Evolutionary conservation across 1,140 invertebrate genomes (phyloP).

Genomic region (Adoxophyes honmai): DNA sequence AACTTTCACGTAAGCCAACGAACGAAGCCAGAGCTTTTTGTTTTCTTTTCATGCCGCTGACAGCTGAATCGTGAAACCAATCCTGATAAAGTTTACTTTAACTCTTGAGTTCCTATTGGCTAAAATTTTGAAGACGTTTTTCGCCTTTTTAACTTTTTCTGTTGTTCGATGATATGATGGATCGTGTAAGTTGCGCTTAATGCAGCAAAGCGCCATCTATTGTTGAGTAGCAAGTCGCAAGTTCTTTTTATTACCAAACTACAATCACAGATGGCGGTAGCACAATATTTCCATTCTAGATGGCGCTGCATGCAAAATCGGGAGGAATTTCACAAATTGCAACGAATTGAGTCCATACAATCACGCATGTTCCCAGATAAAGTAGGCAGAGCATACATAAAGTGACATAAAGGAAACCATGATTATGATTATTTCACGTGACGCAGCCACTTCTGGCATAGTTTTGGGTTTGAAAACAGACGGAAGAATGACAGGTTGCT

Average conservation of each 20-base stretch:
- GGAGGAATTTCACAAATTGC: no score
- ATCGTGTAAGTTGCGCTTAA: not conserved
- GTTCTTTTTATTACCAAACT: not conserved
- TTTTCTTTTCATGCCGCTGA: constrained; percentile 3
- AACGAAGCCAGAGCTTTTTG: not conserved
- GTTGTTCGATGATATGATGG: not conserved
- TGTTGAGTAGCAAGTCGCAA: not conserved
- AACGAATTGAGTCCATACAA: no score
- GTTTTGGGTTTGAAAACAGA: no score
- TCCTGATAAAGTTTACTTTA: not conserved
- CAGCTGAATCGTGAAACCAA: not conserved
- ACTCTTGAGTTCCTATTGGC: not conserved
- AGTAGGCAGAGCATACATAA: no score
- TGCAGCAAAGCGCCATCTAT: not conserved
- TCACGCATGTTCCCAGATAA: no score
- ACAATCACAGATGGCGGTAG: not conserved
- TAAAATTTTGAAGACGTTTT: not conserved
- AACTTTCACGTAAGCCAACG: not conserved
- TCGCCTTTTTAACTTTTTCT: not conserved
- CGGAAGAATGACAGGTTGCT: no score
- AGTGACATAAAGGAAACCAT: no score
- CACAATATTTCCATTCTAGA: not conserved
- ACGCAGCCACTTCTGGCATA: no score
- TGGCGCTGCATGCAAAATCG: no score
- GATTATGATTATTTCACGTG: no score